Percentiles rank a stretch among this genome's conserved stretches.
Conservation (phyloP, 2,888 invertebrate species). For the Physocephala rufipes region DNA sequence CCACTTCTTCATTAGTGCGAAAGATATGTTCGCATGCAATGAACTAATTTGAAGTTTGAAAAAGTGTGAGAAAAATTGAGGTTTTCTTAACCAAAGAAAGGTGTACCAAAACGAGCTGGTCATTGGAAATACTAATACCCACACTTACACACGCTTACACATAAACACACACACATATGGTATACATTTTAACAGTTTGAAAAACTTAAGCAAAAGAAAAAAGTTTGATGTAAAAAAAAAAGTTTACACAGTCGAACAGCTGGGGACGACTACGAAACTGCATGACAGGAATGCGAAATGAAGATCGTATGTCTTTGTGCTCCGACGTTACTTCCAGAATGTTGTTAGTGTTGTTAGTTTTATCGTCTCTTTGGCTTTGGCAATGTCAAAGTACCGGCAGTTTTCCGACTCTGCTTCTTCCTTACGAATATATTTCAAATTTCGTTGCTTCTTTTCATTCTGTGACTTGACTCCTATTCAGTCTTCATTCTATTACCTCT, state of each 20-base stretch:
- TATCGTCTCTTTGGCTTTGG: background rate
- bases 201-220: too few species aligned
- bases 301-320: conserved; percentile 1
- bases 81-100: too few species aligned
- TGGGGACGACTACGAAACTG: background rate
- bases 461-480: background rate
- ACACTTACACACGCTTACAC: too few species aligned
- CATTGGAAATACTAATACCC: too few species aligned
- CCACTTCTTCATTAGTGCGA: too few species aligned
- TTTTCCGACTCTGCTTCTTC: background rate
- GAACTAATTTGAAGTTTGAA: too few species aligned
- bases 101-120: too few species aligned
- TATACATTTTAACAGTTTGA: too few species aligned
- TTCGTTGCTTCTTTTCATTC: background rate
- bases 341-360: background rate
- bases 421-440: background rate
- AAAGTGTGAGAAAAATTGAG: too few species aligned
- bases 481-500: background rate
- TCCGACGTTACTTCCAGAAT: background rate
- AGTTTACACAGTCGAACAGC: background rate
- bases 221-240: background rate
- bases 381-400: background rate
- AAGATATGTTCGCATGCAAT: too few species aligned
- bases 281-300: conserved; percentile 31
- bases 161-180: too few species aligned